Percentiles rank a stretch among this genome's conserved stretches.
These are phyloP conservation scores for Sebastiscus tertius DNA, from an alignment of 2,797 vertebrate species.

Conservation along the genomic window DNA sequence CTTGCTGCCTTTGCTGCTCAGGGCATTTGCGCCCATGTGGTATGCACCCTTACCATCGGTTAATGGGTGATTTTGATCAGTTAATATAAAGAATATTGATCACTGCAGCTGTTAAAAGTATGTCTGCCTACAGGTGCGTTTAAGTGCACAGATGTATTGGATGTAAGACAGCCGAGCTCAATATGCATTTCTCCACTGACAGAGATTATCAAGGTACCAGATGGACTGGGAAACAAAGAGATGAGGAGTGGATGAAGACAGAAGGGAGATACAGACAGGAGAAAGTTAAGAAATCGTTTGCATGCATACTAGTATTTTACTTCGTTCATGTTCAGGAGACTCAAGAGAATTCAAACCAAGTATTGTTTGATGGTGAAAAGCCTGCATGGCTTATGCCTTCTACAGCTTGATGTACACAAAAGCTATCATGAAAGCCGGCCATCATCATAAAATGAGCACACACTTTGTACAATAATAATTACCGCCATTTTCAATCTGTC, in stretches of 20 bases:
- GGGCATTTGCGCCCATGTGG: too few species aligned
- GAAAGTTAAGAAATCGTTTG: constrained; percentile 20
- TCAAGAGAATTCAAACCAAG: constrained; percentile 4
- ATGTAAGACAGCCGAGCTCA: neutral
- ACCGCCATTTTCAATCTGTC: constrained; percentile 27
- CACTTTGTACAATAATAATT: constrained; percentile 24
- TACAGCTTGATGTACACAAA: neutral
- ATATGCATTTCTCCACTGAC: constrained; percentile 11
- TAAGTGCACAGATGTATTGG: neutral
- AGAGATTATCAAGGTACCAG: constrained; percentile 13
- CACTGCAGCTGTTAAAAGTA: neutral
- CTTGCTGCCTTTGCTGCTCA: too few species aligned
- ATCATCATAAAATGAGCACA: constrained; percentile 7
- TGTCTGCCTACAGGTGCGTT: neutral
- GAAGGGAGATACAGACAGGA: neutral
- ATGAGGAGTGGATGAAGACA: neutral
- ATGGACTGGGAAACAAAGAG: constrained; percentile 21
- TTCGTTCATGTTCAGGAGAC: neutral
- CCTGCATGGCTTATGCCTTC: neutral
- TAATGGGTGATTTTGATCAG: neutral
- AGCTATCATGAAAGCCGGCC: constrained; percentile 14
- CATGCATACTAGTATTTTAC: neutral
- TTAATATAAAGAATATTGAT: neutral
- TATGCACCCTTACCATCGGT: too few species aligned
- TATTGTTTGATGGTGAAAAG: neutral